A percentile compares a stretch with the other conserved stretches of the same genome.
Evolutionary conservation across 2,113 vertebrate species (phyloP).

Genomic region (Poecile atricapillus): DNA sequence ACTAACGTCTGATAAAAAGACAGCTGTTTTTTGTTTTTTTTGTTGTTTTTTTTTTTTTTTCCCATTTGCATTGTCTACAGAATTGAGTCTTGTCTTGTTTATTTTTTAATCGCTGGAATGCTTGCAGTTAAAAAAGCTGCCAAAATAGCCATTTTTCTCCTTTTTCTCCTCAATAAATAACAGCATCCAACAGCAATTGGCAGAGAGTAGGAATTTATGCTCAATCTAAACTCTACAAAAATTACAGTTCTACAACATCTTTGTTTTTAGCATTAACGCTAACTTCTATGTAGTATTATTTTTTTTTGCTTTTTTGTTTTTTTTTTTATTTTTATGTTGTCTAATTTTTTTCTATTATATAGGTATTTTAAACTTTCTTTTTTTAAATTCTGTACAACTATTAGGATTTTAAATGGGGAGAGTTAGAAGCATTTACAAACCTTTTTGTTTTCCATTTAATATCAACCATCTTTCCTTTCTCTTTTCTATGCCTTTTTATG

Average conservation of each 20-base stretch:
- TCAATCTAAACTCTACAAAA: slow-evolving; percentile 97
- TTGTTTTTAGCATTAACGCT: slow-evolving; percentile 89
- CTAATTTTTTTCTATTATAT: slow-evolving; percentile 92
- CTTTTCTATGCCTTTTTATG: slow-evolving; percentile 57
- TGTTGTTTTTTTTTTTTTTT: slow-evolving; percentile 43
- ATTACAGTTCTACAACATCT: slow-evolving; percentile 94
- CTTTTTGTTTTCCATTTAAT: slow-evolving; percentile 63
- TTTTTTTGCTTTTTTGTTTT: slow-evolving; percentile 75
- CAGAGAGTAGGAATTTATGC: slow-evolving; percentile 89
- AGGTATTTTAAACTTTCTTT: slow-evolving; percentile 90
- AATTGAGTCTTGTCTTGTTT: slow-evolving; percentile 45
- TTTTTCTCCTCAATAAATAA: slow-evolving; percentile 70
- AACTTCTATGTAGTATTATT: slow-evolving; percentile 83
- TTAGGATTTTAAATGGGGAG: slow-evolving; percentile 85
- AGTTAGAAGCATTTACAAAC: slow-evolving; percentile 85
- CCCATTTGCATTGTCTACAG: slow-evolving; percentile 69
- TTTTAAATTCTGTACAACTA: slow-evolving; percentile 88
- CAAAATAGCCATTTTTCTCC: slow-evolving; percentile 82
- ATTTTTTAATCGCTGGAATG: slow-evolving; percentile 78
- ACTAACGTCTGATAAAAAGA: slow-evolving; percentile 59
- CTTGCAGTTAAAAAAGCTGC: slow-evolving; percentile 88
- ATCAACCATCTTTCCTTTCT: slow-evolving; percentile 72
- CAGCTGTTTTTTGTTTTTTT: slow-evolving; percentile 50
- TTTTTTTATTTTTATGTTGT: slow-evolving; percentile 76
- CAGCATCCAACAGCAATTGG: slow-evolving; percentile 80